phyloP scores from a whole-genome alignment of 2,113 vertebrate genomes.

The Engraulis encrasicolus region DNA sequence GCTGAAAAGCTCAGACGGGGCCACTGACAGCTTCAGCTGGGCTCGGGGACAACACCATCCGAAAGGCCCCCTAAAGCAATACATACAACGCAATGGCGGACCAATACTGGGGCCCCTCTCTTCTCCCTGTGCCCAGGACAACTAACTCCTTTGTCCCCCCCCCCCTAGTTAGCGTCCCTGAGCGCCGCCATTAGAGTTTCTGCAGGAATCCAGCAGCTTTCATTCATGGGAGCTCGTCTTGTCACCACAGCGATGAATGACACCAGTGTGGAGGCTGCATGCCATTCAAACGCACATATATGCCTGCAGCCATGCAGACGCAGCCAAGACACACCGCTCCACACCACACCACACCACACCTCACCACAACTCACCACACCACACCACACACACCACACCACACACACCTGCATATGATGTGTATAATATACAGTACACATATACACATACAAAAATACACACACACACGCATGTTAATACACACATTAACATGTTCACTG shows the following conservation, averaged over 20 bases:
- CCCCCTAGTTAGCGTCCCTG: too few relatives aligned
- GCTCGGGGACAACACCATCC: too few relatives aligned
- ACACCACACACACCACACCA: too few relatives aligned
- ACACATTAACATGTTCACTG: background rate
- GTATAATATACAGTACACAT: background rate
- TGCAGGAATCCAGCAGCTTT: slow-evolving; percentile 75
- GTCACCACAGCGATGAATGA: slow-evolving; percentile 62
- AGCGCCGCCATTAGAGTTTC: slow-evolving; percentile 62
- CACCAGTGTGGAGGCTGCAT: slow-evolving; percentile 6
- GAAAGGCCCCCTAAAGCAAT: too few relatives aligned
- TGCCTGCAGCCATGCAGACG: background rate
- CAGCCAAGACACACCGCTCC: background rate
- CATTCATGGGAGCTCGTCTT: slow-evolving; percentile 71
- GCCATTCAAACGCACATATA: background rate
- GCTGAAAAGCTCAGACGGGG: too few relatives aligned
- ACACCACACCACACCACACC: too few relatives aligned
- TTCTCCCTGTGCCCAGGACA: too few relatives aligned
- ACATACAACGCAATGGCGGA: too few relatives aligned
- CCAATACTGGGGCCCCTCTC: too few relatives aligned
- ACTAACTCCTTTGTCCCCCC: too few relatives aligned
- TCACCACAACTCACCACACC: too few relatives aligned
- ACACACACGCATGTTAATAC: background rate
- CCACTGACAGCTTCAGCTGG: too few relatives aligned
- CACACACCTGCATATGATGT: background rate
- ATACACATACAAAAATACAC: background rate